Conservation (phyloP, 2,888 invertebrate species). For the Epirrhoe tristata region DNA sequence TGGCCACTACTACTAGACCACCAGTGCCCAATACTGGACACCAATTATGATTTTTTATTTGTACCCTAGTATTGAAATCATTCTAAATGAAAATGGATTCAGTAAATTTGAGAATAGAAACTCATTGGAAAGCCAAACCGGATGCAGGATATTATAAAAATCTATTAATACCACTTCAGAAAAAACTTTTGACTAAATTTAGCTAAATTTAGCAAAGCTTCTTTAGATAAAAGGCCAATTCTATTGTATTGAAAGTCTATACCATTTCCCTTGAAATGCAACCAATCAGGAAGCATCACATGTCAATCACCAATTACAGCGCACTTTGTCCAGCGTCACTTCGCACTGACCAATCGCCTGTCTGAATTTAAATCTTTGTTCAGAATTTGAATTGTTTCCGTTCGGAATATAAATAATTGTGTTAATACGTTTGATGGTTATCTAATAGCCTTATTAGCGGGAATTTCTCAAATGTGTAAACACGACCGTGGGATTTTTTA, state of each 20-base stretch:
- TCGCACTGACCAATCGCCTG: slow-evolving; percentile 67
- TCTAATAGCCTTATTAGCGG: slow-evolving; percentile 6
- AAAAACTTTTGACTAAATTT: too few relatives aligned
- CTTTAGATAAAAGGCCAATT: slow-evolving; percentile 25
- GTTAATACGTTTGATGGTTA: slow-evolving; percentile 15
- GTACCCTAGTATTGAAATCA: too few relatives aligned
- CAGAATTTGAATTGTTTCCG: slow-evolving; percentile 60
- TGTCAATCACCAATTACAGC: slow-evolving; percentile 83
- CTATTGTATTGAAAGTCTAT: slow-evolving; percentile 55
- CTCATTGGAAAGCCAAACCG: too few relatives aligned
- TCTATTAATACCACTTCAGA: too few relatives aligned
- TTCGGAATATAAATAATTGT: slow-evolving; percentile 35
- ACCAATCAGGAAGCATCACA: slow-evolving; percentile 78
- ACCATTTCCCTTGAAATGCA: slow-evolving; percentile 49
- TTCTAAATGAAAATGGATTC: too few relatives aligned
- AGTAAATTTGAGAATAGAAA: too few relatives aligned
- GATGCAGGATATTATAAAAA: too few relatives aligned
- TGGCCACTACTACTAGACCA: too few relatives aligned
- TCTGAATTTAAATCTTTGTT: slow-evolving; percentile 71
- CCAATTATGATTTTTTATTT: too few relatives aligned
- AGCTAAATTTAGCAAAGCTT: too few relatives aligned
- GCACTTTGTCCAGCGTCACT: slow-evolving; percentile 74
- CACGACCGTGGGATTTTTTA: not conserved
- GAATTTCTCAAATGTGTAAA: not conserved
- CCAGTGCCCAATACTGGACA: too few relatives aligned